A percentile compares a stretch with the other conserved stretches of the same genome.
Evolutionary conservation across 2,113 vertebrate genomes (phyloP).

Genomic region (Ammodytes dubius): DNA sequence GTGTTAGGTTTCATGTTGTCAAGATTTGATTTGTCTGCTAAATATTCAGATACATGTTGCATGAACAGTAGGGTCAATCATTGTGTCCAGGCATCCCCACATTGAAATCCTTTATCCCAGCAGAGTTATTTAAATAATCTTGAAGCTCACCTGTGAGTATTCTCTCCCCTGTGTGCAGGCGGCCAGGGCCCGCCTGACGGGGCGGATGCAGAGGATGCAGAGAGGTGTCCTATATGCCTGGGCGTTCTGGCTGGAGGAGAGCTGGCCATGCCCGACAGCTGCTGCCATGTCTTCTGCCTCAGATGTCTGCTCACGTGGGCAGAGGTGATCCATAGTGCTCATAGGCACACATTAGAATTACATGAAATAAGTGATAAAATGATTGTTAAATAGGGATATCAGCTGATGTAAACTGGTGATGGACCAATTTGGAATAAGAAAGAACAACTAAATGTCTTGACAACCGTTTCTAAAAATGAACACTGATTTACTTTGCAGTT

Average conservation of each 20-base stretch:
- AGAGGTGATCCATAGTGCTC: slow-evolving; percentile 87
- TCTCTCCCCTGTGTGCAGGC: slow-evolving; percentile 27
- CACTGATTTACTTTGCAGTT: slow-evolving; percentile 60
- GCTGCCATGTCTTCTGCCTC: slow-evolving; percentile 94
- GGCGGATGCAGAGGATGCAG: slow-evolving; percentile 83
- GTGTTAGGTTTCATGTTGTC: not conserved
- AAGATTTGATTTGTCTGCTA: not conserved
- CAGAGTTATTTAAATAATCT: not conserved
- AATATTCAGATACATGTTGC: not conserved
- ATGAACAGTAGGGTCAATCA: not conserved
- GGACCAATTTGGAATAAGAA: not conserved
- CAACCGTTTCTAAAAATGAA: too few species aligned
- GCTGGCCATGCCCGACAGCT: slow-evolving; percentile 92
- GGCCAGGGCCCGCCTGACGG: slow-evolving; percentile 77
- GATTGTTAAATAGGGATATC: not conserved
- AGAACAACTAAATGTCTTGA: too few species aligned
- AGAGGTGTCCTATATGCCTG: slow-evolving; percentile 95
- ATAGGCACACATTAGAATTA: not conserved
- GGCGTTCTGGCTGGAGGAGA: slow-evolving; percentile 87
- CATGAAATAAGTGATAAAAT: not conserved
- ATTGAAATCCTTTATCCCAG: not conserved
- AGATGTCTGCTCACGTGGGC: slow-evolving; percentile 96
- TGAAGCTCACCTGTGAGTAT: too few species aligned
- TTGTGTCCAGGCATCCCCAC: not conserved
- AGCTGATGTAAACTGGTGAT: not conserved